These are phyloP conservation scores for Lycodopsis pacificus DNA, from an alignment of 2,797 vertebrate species.

Conservation along the genomic window DNA sequence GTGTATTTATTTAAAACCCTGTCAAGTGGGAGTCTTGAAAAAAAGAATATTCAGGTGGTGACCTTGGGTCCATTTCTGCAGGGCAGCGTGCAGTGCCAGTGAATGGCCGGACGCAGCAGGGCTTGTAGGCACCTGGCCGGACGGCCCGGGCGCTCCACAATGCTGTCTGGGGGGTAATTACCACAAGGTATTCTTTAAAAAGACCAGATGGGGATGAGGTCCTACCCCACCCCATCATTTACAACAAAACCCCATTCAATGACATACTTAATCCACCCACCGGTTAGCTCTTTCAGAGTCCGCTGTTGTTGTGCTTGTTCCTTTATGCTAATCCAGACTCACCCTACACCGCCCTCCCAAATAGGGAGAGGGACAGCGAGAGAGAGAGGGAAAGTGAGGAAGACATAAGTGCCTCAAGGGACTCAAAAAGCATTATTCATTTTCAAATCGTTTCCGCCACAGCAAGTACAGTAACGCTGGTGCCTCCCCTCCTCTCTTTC, in stretches of 20 bases:
- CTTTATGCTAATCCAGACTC: conserved; percentile 96
- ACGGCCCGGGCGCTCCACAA: conserved; percentile 90
- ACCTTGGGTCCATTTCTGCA: conserved; percentile 89
- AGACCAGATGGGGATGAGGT: conserved; percentile 95
- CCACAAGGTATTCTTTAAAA: conserved; percentile 98
- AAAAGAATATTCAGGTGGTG: conserved; percentile 88
- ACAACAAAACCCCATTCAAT: conserved; percentile 99
- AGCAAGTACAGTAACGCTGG: conserved; percentile 94
- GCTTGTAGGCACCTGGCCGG: conserved; percentile 96
- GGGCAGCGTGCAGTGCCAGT: conserved; percentile 87
- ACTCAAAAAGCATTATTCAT: conserved; percentile 93
- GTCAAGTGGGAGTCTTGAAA: conserved; percentile 66
- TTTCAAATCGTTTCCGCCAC: conserved; percentile 94
- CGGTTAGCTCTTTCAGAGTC: conserved; percentile 94
- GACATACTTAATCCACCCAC: conserved; percentile 99
- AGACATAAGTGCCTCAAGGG: conserved; percentile 87
- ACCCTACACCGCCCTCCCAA: conserved; percentile 66
- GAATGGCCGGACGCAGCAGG: conserved; percentile 95
- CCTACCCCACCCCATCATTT: conserved; percentile 91
- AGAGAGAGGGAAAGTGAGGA: conserved; percentile 71
- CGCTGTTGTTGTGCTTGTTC: conserved; percentile 91
- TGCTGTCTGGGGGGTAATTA: conserved; percentile 99
- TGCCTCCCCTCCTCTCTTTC: conserved; percentile 39
- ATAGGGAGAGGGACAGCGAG: conserved; percentile 48
- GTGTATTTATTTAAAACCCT: conserved; percentile 89